Conservation (phyloP, 2,113 vertebrate species). For the Ahaetulla prasina region DNA sequence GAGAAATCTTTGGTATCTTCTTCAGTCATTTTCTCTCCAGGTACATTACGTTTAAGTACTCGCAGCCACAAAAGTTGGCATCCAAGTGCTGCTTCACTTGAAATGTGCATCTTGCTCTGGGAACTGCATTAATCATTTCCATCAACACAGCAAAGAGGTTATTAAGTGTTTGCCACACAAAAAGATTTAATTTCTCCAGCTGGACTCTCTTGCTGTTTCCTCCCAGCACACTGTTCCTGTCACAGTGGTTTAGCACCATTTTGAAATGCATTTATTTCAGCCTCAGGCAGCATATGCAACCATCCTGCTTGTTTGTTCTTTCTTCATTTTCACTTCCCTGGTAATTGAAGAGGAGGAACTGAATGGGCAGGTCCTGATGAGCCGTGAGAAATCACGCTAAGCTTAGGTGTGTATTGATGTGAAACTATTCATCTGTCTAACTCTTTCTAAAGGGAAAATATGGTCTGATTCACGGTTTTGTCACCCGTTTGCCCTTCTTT, state of each 20-base stretch:
- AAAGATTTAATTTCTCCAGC: conserved; percentile 54
- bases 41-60: not conserved
- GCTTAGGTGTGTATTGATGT: not conserved
- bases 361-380: conserved; percentile 25
- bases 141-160: conserved; percentile 28
- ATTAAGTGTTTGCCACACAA: conserved; percentile 41
- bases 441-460: conserved; percentile 24
- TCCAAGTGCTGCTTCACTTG: conserved; percentile 10
- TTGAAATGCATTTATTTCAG: conserved; percentile 56
- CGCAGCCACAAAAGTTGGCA: not conserved
- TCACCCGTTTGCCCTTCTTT: conserved; percentile 14
- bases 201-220: conserved; percentile 30
- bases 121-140: conserved; percentile 40
- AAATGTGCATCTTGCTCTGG: conserved; percentile 21
- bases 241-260: conserved; percentile 42
- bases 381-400: conserved; percentile 7
- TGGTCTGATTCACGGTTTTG: not conserved
- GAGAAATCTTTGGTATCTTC: not conserved
- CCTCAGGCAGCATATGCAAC: conserved; percentile 34
- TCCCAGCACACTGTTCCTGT: conserved; percentile 44
- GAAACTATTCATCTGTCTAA: conserved; percentile 24
- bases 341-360: conserved; percentile 23
- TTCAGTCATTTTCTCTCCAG: not conserved
- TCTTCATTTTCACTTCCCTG: conserved; percentile 31
- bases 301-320: conserved; percentile 47